Evolutionary conservation across 2,113 vertebrate species (phyloP), one percentile per base, ranked within the genome.

Genomic region (Taurulus bubalis): DNA sequence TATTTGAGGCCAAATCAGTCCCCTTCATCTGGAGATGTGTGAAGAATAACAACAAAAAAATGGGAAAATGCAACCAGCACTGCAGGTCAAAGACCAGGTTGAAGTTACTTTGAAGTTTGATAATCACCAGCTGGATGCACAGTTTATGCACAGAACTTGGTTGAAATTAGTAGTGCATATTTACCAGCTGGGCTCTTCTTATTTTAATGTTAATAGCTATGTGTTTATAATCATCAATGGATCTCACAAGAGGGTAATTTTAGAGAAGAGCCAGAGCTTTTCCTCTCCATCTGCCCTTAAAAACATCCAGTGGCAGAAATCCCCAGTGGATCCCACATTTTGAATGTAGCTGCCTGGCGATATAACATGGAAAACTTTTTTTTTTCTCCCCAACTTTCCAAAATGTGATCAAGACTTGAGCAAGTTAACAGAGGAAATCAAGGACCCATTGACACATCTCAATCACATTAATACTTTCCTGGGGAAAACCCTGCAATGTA

Each of bases 231-330:
- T 53, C 32, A 69, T 74, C 34, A 60, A 22, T 58, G 16, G 42
- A 28, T 67, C 40, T 53, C 18, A 7, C 32, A 67, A 68, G 34
- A 80, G 14, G 36, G 28, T 68, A 77, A 53, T 66, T 66, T 68
- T 22, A 65, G 70, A 62, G 28, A 49, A 51, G 11, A 74, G 38
- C 40, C 45, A 56, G 53, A 32, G 68, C 51, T 66, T 49, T 30
- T 24, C 40, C 32, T 58, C 65, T 86, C 70, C 58, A 86, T 67
- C 71, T 86, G 59, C 51, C 47, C 72, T 66, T 24, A 9, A 71
- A 84, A 71, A 59, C 24, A 75, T 60, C 42, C 58, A 75, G 26
- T 67, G 77, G 24, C 24, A 32, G 15, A 72, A 75, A 79, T 75
- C 58, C 71, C 58, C 22, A 47, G 6, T 30, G 73, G 26, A 56